Conservation (phyloP, 2,113 vertebrate species). For the Hydrochoerus hydrochaeris region DNA sequence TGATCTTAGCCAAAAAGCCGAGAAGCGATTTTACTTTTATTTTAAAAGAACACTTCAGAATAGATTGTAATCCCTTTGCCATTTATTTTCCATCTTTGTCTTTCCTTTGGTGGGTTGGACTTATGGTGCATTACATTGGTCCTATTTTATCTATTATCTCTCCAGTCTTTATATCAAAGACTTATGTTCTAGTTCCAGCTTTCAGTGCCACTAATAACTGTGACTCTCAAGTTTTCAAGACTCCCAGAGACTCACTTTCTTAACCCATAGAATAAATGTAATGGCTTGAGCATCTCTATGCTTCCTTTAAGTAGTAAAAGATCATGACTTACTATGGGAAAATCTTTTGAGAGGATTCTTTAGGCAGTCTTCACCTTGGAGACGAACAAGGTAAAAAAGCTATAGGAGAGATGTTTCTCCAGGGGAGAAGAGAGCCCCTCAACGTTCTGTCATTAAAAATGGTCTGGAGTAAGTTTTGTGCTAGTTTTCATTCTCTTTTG, state of each 20-base stretch:
- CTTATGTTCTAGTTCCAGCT: not conserved
- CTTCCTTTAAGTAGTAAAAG: not conserved
- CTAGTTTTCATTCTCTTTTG: not conserved
- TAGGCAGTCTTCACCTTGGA: not conserved
- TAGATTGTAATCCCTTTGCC: not conserved
- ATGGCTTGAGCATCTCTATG: not conserved
- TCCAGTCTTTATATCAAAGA: not conserved
- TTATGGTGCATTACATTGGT: not conserved
- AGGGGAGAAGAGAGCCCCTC: not conserved
- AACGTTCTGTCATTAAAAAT: not conserved
- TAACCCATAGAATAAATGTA: not conserved
- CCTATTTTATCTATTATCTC: not conserved
- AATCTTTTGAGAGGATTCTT: not conserved
- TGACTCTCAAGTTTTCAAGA: not conserved
- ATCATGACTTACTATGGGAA: not conserved
- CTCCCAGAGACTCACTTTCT: not conserved
- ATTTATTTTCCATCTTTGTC: not conserved
- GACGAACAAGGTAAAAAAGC: not conserved
- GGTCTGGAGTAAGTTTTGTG: not conserved
- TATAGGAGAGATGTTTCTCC: not conserved
- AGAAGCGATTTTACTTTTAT: conserved; percentile 37
- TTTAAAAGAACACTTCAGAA: not conserved
- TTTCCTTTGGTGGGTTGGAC: not conserved
- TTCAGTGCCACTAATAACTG: not conserved
- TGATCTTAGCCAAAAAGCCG: too few relatives aligned